Evolutionary conservation across 2,888 invertebrate genomes (phyloP).

Genomic region (Temnothorax unifasciatus): DNA sequence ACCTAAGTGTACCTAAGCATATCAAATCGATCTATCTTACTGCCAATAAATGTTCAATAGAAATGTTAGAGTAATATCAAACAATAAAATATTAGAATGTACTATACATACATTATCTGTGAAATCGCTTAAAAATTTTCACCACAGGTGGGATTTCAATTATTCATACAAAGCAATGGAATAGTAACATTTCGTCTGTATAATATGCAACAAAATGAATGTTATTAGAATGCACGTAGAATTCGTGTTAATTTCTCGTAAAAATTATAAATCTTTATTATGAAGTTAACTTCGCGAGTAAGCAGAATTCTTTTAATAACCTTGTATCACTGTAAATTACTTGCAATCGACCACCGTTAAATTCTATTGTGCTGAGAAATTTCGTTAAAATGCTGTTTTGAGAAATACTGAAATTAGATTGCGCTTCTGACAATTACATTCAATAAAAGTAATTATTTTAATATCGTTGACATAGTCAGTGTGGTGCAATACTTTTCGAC

Average conservation of each 20-base stretch:
- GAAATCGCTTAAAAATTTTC: slow-evolving; percentile 1
- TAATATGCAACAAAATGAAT: slow-evolving; percentile 31
- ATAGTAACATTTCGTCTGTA: slow-evolving; percentile 2
- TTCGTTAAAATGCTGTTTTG: not conserved
- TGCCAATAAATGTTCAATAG: not conserved
- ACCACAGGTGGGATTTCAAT: slow-evolving; percentile 3
- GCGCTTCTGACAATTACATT: not conserved
- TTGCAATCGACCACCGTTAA: slow-evolving; percentile 37
- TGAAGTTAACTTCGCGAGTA: slow-evolving; percentile 22
- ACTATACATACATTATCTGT: no score
- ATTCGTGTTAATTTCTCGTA: not conserved
- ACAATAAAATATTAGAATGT: not conserved
- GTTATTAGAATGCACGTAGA: not conserved
- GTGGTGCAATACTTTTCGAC: slow-evolving; percentile 27
- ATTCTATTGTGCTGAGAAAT: slow-evolving; percentile 29
- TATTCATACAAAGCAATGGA: not conserved
- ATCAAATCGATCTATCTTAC: not conserved
- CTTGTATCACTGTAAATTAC: slow-evolving; percentile 22
- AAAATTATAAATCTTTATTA: slow-evolving; percentile 1
- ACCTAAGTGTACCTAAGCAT: not conserved
- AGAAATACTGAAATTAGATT: slow-evolving; percentile 2
- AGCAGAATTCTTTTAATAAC: not conserved
- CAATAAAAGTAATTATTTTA: not conserved
- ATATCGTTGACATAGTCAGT: not conserved
- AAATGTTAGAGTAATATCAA: slow-evolving; percentile 8